Evolutionary conservation across 1,140 invertebrate genomes (phyloP).

Genomic region (Holotrichia oblita): DNA sequence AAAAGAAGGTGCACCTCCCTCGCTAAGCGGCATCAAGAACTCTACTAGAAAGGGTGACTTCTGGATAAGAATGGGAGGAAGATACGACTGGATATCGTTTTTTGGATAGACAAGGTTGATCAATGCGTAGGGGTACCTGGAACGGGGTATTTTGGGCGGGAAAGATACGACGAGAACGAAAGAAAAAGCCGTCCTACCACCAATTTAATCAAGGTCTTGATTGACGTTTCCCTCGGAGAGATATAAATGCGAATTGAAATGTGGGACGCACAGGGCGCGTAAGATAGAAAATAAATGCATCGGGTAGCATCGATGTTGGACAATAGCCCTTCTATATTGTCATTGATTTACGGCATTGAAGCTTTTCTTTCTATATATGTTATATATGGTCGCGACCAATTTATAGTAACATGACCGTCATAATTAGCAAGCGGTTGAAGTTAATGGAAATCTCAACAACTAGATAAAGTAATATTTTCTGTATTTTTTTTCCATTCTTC

Average conservation of each 20-base stretch:
- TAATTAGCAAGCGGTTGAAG: too few relatives aligned
- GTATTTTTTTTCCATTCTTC: too few relatives aligned
- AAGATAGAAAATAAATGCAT: background rate
- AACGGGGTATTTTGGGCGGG: background rate
- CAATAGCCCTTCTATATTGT: background rate
- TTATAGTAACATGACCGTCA: too few relatives aligned
- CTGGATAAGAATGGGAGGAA: background rate
- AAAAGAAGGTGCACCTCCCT: background rate
- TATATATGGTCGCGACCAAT: too few relatives aligned
- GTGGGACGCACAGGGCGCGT: background rate
- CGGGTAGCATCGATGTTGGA: background rate
- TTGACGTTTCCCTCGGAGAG: conserved; percentile 15
- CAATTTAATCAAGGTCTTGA: background rate
- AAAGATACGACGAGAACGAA: background rate
- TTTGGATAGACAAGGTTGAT: background rate
- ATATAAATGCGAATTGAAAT: conserved; percentile 5
- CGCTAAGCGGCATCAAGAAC: background rate
- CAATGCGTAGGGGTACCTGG: background rate
- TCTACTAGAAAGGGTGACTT: background rate
- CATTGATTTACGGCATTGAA: background rate
- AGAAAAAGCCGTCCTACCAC: background rate
- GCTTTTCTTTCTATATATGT: background rate
- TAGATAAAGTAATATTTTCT: too few relatives aligned
- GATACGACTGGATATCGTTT: background rate
- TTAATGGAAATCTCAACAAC: too few relatives aligned